Evolutionary conservation across 64 coral and sea anemone genomes (phyloP).

Genomic region (Porites lutea): DNA sequence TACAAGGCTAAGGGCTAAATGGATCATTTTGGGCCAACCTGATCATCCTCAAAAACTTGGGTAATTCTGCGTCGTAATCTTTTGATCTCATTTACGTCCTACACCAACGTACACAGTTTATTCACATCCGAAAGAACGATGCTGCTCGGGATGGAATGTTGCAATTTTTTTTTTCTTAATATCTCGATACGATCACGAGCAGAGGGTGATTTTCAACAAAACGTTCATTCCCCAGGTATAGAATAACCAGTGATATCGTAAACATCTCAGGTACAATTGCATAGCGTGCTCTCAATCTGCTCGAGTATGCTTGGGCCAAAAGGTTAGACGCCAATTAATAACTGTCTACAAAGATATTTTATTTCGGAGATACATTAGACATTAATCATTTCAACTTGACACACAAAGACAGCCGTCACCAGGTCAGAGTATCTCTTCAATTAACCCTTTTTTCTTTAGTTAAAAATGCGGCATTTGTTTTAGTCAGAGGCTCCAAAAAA

Average conservation of each 20-base stretch:
- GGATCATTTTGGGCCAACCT: neutral
- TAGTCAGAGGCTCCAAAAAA: neutral
- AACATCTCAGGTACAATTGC: no score
- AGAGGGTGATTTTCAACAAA: no score
- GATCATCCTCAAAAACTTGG: neutral
- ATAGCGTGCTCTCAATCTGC: neutral
- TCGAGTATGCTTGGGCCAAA: neutral
- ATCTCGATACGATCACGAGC: neutral
- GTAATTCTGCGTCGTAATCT: neutral
- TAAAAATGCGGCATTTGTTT: neutral
- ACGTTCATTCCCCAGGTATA: no score
- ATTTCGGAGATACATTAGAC: constrained; percentile 19
- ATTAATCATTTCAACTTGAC: constrained; percentile 41
- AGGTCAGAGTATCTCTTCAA: no score
- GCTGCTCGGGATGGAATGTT: no score
- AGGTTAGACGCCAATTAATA: constrained; percentile 56
- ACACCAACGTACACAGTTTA: no score
- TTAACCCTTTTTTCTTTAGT: no score
- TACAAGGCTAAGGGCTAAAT: neutral
- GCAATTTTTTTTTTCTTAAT: neutral
- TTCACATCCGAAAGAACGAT: no score
- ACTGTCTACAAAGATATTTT: constrained; percentile 29
- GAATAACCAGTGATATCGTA: no score
- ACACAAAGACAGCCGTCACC: neutral
- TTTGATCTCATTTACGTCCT: neutral